Percentiles rank a stretch among this genome's conserved stretches.
phyloP scores from a whole-genome alignment of 2,113 vertebrate genomes.

The Tauraco erythrolophus region DNA sequence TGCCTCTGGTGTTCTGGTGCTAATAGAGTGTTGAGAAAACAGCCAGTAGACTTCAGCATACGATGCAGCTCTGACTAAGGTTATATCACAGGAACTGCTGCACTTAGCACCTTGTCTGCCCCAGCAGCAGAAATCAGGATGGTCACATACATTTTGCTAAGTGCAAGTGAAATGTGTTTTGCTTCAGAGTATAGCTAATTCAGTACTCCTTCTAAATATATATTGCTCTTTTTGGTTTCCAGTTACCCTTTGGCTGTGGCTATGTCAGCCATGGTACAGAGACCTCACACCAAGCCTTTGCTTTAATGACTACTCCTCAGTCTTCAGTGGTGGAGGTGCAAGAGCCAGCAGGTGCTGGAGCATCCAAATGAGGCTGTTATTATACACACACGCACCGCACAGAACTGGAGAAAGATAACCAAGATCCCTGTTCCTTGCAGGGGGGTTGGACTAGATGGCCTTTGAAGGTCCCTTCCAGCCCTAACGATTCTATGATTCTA shows the following conservation, averaged over 20 bases:
- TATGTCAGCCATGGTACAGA: rapidly evolving
- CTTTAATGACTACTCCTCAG: background rate
- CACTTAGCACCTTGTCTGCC: background rate
- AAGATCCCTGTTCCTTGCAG: too few species aligned
- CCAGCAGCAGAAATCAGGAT: background rate
- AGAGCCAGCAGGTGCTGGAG: background rate
- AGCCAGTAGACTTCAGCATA: background rate
- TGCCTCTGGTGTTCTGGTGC: background rate
- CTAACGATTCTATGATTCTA: too few species aligned
- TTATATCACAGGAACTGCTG: background rate
- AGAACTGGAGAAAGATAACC: background rate
- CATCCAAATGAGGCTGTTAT: rapidly evolving
- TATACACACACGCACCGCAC: rapidly evolving
- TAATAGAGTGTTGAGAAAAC: background rate
- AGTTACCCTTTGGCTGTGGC: background rate
- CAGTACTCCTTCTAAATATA: background rate
- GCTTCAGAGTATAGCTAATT: background rate
- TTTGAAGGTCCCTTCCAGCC: too few species aligned
- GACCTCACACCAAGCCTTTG: background rate
- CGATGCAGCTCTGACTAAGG: background rate
- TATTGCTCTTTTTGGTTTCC: background rate
- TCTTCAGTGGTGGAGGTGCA: rapidly evolving
- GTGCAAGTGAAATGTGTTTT: background rate
- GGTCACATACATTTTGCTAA: background rate
- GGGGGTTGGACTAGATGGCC: too few species aligned